phyloP scores from a whole-genome alignment of 2,888 invertebrate genomes.

The Epistrophe eligans region DNA sequence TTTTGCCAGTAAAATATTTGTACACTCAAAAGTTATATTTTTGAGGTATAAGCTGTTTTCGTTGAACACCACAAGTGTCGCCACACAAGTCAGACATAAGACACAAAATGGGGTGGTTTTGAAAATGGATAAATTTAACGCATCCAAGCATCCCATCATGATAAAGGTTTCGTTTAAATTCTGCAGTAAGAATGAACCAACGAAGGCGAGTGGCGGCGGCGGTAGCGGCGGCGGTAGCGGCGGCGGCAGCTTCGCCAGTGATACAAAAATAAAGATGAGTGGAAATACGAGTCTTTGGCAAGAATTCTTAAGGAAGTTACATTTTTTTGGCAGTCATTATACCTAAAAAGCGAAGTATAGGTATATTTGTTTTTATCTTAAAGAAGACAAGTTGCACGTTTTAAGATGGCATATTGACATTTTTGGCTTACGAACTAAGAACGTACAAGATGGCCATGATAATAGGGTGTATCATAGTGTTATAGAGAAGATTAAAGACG shows the following conservation, averaged over 20 bases:
- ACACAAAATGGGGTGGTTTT: neutral
- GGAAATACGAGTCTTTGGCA: constrained; percentile 57
- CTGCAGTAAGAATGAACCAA: neutral
- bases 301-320: constrained; percentile 20
- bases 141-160: constrained; percentile 8
- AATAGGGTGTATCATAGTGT: neutral
- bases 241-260: too few species aligned
- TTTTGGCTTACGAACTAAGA: constrained; percentile 15
- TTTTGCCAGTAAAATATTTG: constrained; percentile 69
- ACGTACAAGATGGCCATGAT: neutral
- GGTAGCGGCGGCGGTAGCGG: too few species aligned
- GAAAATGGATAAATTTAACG: constrained; percentile 45
- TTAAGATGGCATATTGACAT: constrained; percentile 46
- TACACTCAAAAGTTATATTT: constrained; percentile 51
- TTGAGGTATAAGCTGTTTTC: constrained; percentile 16
- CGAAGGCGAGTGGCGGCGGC: too few species aligned
- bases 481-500: constrained; percentile 9
- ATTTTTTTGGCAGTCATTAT: constrained; percentile 1
- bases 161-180: constrained; percentile 21
- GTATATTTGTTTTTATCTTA: constrained; percentile 20
- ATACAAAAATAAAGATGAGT: neutral
- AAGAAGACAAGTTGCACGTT: constrained; percentile 11
- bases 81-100: constrained; percentile 14
- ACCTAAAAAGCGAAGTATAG: neutral
- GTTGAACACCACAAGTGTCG: constrained; percentile 3